Percentiles rank a stretch among this genome's conserved stretches.
Conservation (phyloP, 1,140 invertebrate genomes). For the Arctopsyche grandis region DNA sequence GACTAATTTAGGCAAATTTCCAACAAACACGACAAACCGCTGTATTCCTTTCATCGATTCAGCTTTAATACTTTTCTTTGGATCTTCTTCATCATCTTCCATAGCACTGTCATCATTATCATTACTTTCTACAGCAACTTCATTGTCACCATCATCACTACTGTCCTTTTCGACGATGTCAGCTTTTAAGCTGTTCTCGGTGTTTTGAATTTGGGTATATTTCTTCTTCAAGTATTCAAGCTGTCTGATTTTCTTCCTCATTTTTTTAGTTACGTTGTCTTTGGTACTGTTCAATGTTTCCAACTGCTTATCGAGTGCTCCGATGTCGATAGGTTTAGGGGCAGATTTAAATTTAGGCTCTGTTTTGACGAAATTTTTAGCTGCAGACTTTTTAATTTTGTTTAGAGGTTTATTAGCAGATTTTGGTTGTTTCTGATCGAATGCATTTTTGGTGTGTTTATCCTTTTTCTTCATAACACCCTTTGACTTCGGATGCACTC, state of each 20-base stretch:
- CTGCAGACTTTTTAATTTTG: not conserved
- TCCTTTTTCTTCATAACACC: not conserved
- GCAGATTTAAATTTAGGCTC: not conserved
- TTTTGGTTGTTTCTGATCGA: not conserved
- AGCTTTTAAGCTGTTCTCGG: slow-evolving; percentile 35
- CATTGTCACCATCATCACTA: slow-evolving; percentile 46
- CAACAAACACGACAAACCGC: slow-evolving; percentile 65
- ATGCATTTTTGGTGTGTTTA: not conserved
- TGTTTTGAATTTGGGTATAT: slow-evolving; percentile 43
- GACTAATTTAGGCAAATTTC: slow-evolving; percentile 62
- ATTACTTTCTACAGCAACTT: slow-evolving; percentile 30
- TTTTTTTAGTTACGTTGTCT: slow-evolving; percentile 51
- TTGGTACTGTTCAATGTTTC: slow-evolving; percentile 37
- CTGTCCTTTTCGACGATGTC: slow-evolving; percentile 38
- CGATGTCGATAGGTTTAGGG: slow-evolving; percentile 3
- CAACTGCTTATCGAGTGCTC: slow-evolving; percentile 4
- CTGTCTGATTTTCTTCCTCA: slow-evolving; percentile 54
- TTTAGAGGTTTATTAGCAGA: not conserved
- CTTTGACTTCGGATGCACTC: not conserved
- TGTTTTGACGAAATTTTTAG: not conserved
- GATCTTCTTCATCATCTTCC: slow-evolving; percentile 29
- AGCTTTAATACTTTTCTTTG: slow-evolving; percentile 39
- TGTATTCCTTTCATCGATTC: slow-evolving; percentile 47
- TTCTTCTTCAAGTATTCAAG: slow-evolving; percentile 47
- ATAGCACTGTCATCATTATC: slow-evolving; percentile 43